Percentiles rank a stretch among this genome's conserved stretches.
phyloP scores from a whole-genome alignment of 2,797 vertebrate genomes.

The Vireo griseus region DNA sequence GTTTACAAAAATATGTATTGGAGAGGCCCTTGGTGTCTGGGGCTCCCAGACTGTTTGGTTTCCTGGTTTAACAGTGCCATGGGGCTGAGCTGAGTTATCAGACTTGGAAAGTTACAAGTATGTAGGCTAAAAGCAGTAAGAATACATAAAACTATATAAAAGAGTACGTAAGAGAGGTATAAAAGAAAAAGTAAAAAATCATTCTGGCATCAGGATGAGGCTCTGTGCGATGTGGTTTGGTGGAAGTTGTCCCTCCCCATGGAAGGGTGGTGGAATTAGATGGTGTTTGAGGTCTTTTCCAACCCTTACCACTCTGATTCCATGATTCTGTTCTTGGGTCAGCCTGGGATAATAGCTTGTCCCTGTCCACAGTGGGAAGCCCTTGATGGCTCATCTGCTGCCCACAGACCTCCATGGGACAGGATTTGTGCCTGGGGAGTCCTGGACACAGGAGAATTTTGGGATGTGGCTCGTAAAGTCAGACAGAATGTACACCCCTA shows the following conservation, averaged over 20 bases:
- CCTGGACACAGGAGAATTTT: not conserved
- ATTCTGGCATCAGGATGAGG: too few relatives aligned
- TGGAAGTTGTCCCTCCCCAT: not conserved
- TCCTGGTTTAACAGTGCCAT: too few relatives aligned
- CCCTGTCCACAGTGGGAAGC: accelerated
- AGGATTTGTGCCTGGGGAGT: not conserved
- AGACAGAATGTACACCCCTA: not conserved
- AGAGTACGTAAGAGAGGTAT: too few relatives aligned
- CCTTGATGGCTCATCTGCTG: not conserved
- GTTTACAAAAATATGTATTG: too few relatives aligned
- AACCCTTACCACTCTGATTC: not conserved
- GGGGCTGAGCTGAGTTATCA: too few relatives aligned
- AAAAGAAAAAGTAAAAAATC: too few relatives aligned
- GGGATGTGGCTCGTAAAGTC: not conserved
- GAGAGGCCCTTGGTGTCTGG: too few relatives aligned
- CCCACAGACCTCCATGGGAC: not conserved
- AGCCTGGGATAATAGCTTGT: not conserved
- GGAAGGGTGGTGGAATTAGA: not conserved
- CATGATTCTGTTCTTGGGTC: not conserved
- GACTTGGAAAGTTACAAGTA: too few relatives aligned
- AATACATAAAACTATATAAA: too few relatives aligned
- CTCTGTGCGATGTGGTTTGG: accelerated
- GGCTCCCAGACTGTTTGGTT: too few relatives aligned
- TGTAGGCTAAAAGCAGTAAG: too few relatives aligned
- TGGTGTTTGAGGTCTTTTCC: not conserved